A percentile compares a stretch with the other conserved stretches of the same genome.
These are phyloP conservation scores for Rhadina sibilatrix DNA, from an alignment of 2,113 vertebrate species.

Conservation along the genomic window DNA sequence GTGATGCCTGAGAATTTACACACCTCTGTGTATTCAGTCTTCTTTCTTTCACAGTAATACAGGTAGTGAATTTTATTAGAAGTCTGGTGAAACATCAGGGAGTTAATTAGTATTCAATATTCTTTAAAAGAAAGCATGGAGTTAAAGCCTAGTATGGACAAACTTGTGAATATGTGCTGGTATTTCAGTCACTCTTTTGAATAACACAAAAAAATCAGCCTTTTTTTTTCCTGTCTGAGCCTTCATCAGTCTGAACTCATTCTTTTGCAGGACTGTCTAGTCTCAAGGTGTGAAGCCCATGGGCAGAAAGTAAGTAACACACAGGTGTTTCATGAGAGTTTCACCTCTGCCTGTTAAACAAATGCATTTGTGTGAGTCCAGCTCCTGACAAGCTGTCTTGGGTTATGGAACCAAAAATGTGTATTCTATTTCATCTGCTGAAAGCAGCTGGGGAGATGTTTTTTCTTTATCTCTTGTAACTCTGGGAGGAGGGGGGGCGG, in stretches of 20 bases:
- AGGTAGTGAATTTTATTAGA: background rate
- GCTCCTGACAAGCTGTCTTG: background rate
- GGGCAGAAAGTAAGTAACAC: background rate
- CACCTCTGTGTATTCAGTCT: background rate
- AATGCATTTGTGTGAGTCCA: background rate
- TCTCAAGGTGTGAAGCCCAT: background rate
- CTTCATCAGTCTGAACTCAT: background rate
- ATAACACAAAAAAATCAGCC: background rate
- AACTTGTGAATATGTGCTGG: background rate
- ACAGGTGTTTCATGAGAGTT: fast-evolving
- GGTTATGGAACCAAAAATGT: too few relatives aligned
- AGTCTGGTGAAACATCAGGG: background rate
- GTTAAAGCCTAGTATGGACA: background rate
- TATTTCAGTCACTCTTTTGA: background rate
- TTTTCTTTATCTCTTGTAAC: too few relatives aligned
- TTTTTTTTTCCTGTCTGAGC: background rate
- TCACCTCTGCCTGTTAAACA: background rate
- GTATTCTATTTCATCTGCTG: too few relatives aligned
- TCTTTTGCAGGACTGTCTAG: background rate
- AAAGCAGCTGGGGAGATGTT: too few relatives aligned
- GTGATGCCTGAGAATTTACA: background rate
- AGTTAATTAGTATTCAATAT: background rate
- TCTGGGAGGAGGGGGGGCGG: too few relatives aligned
- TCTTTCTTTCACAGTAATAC: background rate
- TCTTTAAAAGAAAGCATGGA: background rate